These are phyloP conservation scores for Andrena camellia DNA, from an alignment of 2,888 invertebrate species.

Conservation along the genomic window DNA sequence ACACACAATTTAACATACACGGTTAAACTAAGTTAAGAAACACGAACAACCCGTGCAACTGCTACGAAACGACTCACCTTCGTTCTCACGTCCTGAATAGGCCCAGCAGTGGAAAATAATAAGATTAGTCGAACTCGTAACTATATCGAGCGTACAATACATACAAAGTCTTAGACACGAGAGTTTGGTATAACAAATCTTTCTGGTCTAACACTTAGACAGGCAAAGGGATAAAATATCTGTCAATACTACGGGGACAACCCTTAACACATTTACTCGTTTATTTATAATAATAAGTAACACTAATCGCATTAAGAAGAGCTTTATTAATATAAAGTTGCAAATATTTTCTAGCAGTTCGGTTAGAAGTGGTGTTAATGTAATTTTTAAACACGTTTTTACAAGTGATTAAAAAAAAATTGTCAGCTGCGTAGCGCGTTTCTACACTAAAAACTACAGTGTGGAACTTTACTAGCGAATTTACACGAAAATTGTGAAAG, in stretches of 20 bases:
- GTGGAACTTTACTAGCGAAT: too few relatives aligned
- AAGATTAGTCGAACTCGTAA: constrained; percentile 77
- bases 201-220: constrained; percentile 2
- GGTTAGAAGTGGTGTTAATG: not conserved
- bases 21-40: constrained; percentile 33
- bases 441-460: too few relatives aligned
- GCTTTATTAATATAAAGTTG: not conserved
- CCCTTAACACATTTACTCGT: not conserved
- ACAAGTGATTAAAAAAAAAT: too few relatives aligned
- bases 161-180: constrained; percentile 26
- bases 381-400: too few relatives aligned
- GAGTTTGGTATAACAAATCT: constrained; percentile 5
- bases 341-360: not conserved
- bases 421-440: too few relatives aligned
- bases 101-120: constrained; percentile 74
- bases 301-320: not conserved
- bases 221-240: not conserved
- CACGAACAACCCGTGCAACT: constrained; percentile 62
- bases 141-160: constrained; percentile 62
- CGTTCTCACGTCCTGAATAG: constrained; percentile 85
- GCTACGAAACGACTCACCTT: constrained; percentile 84
- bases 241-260: too few relatives aligned
- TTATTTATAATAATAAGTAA: not conserved
- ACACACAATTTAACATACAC: constrained; percentile 28
- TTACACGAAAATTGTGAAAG: too few relatives aligned